Conservation (phyloP, 2,888 invertebrate species). For the Julus scandinavius region DNA sequence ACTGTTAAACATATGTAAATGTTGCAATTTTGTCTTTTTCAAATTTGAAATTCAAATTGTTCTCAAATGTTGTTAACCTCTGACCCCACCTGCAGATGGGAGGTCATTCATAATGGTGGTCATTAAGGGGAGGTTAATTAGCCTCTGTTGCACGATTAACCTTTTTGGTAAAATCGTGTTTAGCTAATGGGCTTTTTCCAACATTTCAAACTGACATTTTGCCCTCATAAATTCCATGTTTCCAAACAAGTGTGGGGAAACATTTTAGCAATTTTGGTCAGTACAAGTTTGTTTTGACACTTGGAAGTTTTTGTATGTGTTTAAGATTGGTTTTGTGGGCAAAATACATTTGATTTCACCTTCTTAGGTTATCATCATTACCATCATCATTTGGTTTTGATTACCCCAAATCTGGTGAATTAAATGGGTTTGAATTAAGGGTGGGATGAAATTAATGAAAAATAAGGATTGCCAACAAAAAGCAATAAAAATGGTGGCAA, state of each 20-base stretch:
- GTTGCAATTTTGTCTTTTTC: too few species aligned
- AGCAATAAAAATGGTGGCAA: slow-evolving; percentile 22
- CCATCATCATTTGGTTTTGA: slow-evolving; percentile 10
- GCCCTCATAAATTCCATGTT: too few species aligned
- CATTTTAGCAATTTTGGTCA: too few species aligned
- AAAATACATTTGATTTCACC: background rate
- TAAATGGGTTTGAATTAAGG: background rate
- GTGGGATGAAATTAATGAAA: background rate
- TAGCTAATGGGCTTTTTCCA: background rate
- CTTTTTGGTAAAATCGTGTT: background rate
- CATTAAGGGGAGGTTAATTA: background rate
- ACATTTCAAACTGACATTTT: too few species aligned
- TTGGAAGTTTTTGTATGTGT: too few species aligned
- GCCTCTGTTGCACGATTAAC: background rate
- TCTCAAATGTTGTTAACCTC: background rate
- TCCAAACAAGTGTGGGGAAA: too few species aligned
- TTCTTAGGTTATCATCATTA: background rate
- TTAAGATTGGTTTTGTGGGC: too few species aligned
- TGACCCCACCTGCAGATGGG: background rate
- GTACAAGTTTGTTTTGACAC: too few species aligned
- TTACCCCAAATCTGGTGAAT: background rate
- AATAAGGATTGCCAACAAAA: background rate
- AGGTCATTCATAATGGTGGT: background rate
- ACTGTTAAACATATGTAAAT: too few species aligned
- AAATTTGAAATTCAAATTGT: background rate